A percentile compares a stretch with the other conserved stretches of the same genome.
phyloP scores from a whole-genome alignment of 2,113 vertebrate species.

The Dicaeum eximium region DNA sequence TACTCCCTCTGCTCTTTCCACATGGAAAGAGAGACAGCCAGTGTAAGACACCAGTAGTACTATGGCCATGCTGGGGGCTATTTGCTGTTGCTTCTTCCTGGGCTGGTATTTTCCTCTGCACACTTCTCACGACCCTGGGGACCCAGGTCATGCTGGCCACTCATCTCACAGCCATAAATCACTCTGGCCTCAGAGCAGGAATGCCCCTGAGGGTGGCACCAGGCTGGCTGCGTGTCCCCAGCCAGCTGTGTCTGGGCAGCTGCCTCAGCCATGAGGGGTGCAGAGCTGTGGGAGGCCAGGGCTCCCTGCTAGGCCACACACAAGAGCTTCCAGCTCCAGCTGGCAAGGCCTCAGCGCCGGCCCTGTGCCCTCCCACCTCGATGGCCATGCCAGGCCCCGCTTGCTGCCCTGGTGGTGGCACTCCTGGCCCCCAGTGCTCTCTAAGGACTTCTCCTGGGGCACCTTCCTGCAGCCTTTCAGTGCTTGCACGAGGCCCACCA shows the following conservation, averaged over 20 bases:
- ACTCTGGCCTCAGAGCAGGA: neutral
- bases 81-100: neutral
- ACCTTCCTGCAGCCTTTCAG: neutral
- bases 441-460: neutral
- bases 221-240: accelerated
- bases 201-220: accelerated
- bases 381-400: accelerated
- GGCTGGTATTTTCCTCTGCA: neutral
- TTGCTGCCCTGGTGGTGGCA: neutral
- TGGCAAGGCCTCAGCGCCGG: neutral
- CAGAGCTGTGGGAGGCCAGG: accelerated
- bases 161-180: accelerated
- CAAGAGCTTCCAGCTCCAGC: neutral
- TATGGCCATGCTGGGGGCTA: accelerated
- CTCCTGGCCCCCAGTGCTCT: neutral
- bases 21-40: neutral
- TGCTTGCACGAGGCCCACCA: neutral
- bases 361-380: neutral
- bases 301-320: neutral
- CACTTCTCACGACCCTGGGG: neutral
- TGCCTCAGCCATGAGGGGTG: neutral
- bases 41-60: neutral
- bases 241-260: neutral
- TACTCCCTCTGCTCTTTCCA: neutral
- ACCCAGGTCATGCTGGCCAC: neutral